phyloP scores from a whole-genome alignment of 2,113 vertebrate genomes.

The Indicator indicator region DNA sequence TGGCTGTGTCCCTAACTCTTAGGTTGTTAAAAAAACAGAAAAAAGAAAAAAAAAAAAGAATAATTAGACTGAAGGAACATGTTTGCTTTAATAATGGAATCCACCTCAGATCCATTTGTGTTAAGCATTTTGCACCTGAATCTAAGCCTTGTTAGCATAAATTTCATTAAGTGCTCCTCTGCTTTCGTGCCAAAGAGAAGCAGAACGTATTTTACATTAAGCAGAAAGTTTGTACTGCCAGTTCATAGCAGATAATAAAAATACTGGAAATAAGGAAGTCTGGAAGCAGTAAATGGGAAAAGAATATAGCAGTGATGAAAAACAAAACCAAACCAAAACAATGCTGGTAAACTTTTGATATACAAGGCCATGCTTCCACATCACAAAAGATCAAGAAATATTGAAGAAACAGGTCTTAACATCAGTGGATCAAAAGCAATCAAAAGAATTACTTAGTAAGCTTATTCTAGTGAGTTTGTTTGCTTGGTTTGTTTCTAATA shows the following conservation, averaged over 20 bases:
- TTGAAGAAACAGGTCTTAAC: not conserved
- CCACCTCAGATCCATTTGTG: not conserved
- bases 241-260: not conserved
- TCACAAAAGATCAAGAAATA: not conserved
- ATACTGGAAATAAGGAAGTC: not conserved
- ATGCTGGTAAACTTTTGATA: not conserved
- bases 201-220: not conserved
- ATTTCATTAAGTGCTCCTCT: constrained; percentile 40
- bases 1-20: not conserved
- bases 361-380: not conserved
- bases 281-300: not conserved
- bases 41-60: not conserved
- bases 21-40: not conserved
- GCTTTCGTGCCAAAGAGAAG: not conserved
- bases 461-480: not conserved
- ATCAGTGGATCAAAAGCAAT: not conserved
- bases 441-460: not conserved
- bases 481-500: not conserved
- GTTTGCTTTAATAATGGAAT: constrained; percentile 36
- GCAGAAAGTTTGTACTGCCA: not conserved
- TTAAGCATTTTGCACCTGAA: constrained; percentile 22
- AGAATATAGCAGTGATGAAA: not conserved
- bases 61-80: not conserved
- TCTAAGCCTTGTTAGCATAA: constrained; percentile 32
- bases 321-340: not conserved